A percentile compares a stretch with the other conserved stretches of the same genome.
Evolutionary conservation across 2,888 invertebrate genomes (phyloP).

Genomic region (Synanthedon andrenaeformis): DNA sequence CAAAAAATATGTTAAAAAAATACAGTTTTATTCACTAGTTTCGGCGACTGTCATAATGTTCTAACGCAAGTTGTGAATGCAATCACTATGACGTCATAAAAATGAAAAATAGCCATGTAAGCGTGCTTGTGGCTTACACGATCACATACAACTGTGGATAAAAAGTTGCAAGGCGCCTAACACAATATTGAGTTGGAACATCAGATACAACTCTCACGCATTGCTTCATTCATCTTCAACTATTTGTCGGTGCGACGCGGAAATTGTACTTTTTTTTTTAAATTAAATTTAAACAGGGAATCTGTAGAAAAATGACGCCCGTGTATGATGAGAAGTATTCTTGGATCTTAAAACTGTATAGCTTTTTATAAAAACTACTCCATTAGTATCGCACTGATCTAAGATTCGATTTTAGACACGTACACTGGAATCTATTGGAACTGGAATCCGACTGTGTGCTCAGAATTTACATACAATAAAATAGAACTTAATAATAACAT

Average conservation of each 20-base stretch:
- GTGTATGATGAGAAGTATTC: background rate
- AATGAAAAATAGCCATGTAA: slow-evolving; percentile 53
- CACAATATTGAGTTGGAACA: slow-evolving; percentile 15
- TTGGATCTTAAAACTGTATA: background rate
- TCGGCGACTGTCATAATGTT: slow-evolving; percentile 1
- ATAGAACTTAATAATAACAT: too few species aligned
- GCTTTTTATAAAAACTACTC: background rate
- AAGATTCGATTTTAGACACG: too few species aligned
- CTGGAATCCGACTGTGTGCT: background rate
- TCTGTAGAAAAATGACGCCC: slow-evolving; percentile 8
- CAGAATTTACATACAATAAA: too few species aligned
- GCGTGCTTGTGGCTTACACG: slow-evolving; percentile 36
- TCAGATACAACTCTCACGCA: slow-evolving; percentile 54
- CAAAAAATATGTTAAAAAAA: too few species aligned
- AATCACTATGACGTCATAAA: slow-evolving; percentile 60
- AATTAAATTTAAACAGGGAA: slow-evolving; percentile 28
- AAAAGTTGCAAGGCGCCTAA: slow-evolving; percentile 32
- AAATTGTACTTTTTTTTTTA: slow-evolving; percentile 27
- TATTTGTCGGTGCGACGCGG: slow-evolving; percentile 48
- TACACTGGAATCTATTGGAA: too few species aligned
- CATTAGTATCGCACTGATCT: too few species aligned
- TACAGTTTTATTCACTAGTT: too few species aligned
- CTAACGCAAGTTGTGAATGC: slow-evolving; percentile 23
- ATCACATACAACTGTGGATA: slow-evolving; percentile 22
- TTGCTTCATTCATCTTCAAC: slow-evolving; percentile 43